Evolutionary conservation across 1,140 invertebrate genomes (phyloP).

Genomic region (Heliconius eleuchia): DNA sequence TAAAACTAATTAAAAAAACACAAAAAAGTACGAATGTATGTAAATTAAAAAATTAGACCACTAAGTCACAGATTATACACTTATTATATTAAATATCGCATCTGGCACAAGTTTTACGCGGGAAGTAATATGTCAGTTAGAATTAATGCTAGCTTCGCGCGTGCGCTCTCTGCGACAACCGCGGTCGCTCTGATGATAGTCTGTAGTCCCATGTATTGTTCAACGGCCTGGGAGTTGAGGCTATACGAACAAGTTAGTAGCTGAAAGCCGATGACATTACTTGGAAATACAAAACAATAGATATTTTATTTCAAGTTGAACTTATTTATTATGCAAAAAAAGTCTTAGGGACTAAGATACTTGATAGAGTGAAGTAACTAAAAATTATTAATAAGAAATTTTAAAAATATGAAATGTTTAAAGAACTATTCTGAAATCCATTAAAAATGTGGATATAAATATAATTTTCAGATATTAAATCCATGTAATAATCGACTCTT

Average conservation of each 20-base stretch:
- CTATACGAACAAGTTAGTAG: not conserved
- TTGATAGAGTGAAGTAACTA: no score
- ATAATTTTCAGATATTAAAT: not conserved
- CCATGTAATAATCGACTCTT: not conserved
- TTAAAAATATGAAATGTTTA: not conserved
- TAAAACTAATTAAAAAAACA: constrained; percentile 44
- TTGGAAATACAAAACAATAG: not conserved
- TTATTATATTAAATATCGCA: constrained; percentile 7
- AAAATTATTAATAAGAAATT: not conserved
- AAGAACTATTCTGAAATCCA: not conserved
- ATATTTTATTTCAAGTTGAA: not conserved
- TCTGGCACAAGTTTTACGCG: constrained; percentile 26
- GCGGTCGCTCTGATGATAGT: constrained; percentile 53
- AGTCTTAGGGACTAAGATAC: no score
- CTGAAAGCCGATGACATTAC: not conserved
- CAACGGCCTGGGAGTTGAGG: constrained; percentile 5
- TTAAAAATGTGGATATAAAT: not conserved
- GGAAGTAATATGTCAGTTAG: constrained; percentile 53
- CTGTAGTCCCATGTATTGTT: constrained; percentile 35
- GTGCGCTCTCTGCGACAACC: constrained; percentile 66
- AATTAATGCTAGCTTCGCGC: constrained; percentile 59
- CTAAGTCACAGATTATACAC: constrained; percentile 46
- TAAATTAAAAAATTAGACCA: constrained; percentile 41
- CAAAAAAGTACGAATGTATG: constrained; percentile 15
- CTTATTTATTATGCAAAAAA: not conserved